These are phyloP conservation scores for Nematolebias whitei DNA, from an alignment of 2,113 vertebrate genomes.

Conservation along the genomic window DNA sequence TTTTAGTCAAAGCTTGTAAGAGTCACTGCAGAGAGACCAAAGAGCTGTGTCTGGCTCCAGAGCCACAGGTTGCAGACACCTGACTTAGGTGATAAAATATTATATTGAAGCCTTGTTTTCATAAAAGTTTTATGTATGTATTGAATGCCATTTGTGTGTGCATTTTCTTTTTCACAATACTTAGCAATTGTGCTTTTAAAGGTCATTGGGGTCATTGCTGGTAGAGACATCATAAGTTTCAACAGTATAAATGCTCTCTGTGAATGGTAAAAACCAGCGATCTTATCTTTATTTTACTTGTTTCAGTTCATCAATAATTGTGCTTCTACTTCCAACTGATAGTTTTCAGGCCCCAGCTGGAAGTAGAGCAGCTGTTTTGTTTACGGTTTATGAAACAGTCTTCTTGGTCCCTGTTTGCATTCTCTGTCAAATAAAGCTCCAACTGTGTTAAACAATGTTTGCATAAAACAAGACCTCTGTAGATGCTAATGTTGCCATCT, in stretches of 20 bases:
- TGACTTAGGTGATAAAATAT: not conserved
- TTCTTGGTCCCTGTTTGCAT: slow-evolving; percentile 28
- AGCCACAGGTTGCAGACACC: no score
- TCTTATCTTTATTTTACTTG: slow-evolving; percentile 5
- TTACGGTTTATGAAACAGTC: slow-evolving; percentile 16
- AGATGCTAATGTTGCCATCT: slow-evolving; percentile 41
- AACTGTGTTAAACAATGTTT: slow-evolving; percentile 57
- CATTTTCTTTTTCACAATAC: not conserved
- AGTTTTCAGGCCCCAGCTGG: slow-evolving; percentile 2
- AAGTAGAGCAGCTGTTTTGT: slow-evolving; percentile 18
- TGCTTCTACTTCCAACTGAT: slow-evolving; percentile 10
- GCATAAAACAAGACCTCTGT: slow-evolving; percentile 38
- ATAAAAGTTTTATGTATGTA: no score
- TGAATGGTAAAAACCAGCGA: not conserved
- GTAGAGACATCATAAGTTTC: not conserved
- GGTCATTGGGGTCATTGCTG: not conserved
- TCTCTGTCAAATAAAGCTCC: slow-evolving; percentile 33
- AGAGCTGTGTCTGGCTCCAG: no score
- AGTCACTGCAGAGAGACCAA: no score
- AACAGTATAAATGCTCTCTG: not conserved
- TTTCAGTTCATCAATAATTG: slow-evolving; percentile 18
- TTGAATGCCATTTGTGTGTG: no score
- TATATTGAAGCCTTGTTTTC: not conserved
- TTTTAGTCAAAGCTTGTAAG: no score
- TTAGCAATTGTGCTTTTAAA: not conserved